Evolutionary conservation across 1,140 invertebrate species (phyloP).

Genomic region (Zaprionus tsacasi): DNA sequence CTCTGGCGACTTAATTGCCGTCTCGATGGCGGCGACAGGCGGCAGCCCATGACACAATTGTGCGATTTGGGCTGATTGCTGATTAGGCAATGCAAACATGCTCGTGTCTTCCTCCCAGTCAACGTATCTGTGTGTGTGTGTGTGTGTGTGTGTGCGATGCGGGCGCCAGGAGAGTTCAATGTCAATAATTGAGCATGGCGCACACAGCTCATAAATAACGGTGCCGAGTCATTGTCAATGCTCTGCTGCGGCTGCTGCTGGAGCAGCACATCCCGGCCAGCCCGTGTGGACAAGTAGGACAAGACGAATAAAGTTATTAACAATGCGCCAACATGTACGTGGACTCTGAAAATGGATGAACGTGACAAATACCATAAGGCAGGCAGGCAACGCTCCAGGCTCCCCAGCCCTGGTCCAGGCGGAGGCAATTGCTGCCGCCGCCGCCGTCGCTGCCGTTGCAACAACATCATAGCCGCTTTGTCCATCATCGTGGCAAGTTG

Average conservation of each 20-base stretch:
- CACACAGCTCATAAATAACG: slow-evolving; percentile 74
- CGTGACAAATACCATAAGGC: slow-evolving; percentile 77
- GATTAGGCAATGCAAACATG: slow-evolving; percentile 61
- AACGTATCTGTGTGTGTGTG: slow-evolving; percentile 1
- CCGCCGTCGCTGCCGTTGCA: slow-evolving; percentile 2
- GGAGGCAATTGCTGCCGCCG: background rate
- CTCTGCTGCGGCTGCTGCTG: slow-evolving; percentile 9
- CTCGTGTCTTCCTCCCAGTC: slow-evolving; percentile 14
- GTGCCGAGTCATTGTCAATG: slow-evolving; percentile 58
- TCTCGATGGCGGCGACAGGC: background rate
- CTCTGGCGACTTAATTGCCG: slow-evolving; percentile 72
- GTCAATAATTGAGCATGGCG: slow-evolving; percentile 79
- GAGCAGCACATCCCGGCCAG: slow-evolving; percentile 12
- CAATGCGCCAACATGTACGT: slow-evolving; percentile 78
- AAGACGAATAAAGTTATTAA: slow-evolving; percentile 79
- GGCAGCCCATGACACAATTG: slow-evolving; percentile 51
- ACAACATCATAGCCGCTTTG: slow-evolving; percentile 51
- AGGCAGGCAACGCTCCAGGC: slow-evolving; percentile 37
- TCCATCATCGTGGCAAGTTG: slow-evolving; percentile 71
- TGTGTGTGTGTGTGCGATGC: slow-evolving; percentile 46
- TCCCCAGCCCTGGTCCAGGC: background rate
- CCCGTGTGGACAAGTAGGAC: slow-evolving; percentile 68
- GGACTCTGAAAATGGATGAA: slow-evolving; percentile 80
- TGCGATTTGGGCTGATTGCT: slow-evolving; percentile 68
- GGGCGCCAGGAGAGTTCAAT: slow-evolving; percentile 79